phyloP scores from a whole-genome alignment of 1,140 invertebrate genomes.

The Ostrea denselamellosa region DNA sequence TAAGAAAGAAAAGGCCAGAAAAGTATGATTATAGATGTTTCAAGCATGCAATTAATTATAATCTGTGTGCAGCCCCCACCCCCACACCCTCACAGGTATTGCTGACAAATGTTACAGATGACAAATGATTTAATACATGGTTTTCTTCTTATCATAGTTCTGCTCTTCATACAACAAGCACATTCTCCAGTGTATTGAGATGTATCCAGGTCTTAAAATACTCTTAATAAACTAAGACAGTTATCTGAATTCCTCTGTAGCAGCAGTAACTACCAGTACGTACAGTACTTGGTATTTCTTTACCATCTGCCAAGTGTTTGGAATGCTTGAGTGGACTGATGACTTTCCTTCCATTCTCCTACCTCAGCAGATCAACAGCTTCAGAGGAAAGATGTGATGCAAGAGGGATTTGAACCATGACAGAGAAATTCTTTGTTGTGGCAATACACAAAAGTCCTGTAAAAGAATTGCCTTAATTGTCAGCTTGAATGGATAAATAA shows the following conservation, averaged over 20 bases:
- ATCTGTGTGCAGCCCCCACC: no score
- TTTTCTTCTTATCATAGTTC: no score
- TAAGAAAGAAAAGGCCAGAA: no score
- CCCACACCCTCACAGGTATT: no score
- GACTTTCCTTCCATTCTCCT: neutral
- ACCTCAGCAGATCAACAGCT: neutral
- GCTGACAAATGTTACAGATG: no score
- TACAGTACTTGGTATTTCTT: neutral
- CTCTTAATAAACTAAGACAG: neutral
- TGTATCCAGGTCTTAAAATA: neutral
- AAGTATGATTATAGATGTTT: no score
- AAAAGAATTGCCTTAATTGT: slow-evolving; percentile 1
- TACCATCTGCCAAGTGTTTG: neutral
- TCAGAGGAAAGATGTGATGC: neutral
- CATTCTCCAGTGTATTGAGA: no score
- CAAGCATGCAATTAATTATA: no score
- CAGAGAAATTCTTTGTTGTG: neutral
- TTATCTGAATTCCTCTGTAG: neutral
- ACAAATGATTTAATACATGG: no score
- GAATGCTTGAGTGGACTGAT: slow-evolving; percentile 15
- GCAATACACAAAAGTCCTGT: neutral
- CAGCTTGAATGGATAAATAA: neutral
- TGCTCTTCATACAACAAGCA: no score
- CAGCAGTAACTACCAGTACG: neutral
- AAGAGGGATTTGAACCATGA: neutral